These are phyloP conservation scores for Etia nguti DNA, from an alignment of 2,113 vertebrate species.

Conservation along the genomic window DNA sequence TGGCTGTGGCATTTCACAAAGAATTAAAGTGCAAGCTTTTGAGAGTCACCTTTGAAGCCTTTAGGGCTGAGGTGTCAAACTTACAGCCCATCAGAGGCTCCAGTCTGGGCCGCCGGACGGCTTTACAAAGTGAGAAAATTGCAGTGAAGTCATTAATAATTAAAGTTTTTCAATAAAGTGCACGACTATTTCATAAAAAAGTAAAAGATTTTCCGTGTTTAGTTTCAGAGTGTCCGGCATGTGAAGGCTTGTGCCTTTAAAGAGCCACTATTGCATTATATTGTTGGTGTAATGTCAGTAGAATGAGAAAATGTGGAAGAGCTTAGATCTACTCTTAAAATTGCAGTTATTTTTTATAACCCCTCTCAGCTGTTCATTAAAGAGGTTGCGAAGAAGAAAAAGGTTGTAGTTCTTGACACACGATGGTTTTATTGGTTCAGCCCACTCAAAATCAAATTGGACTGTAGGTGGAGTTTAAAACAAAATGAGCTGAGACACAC, in stretches of 20 bases:
- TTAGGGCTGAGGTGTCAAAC: neutral
- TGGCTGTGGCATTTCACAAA: neutral
- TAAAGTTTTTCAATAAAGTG: neutral
- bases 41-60: neutral
- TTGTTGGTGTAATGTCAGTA: neutral
- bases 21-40: neutral
- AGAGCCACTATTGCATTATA: neutral
- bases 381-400: neutral
- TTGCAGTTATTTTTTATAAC: neutral
- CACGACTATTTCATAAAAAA: neutral
- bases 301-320: neutral
- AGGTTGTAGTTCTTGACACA: neutral
- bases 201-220: neutral
- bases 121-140: neutral
- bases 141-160: neutral
- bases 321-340: neutral
- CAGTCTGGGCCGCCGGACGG: neutral
- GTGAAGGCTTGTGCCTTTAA: neutral
- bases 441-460: neutral
- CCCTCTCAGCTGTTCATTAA: neutral
- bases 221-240: neutral
- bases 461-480: neutral
- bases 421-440: neutral
- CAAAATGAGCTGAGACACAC: neutral
- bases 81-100: neutral